phyloP scores from a whole-genome alignment of 2,888 invertebrate species.

The Cremastinae sp. region DNA sequence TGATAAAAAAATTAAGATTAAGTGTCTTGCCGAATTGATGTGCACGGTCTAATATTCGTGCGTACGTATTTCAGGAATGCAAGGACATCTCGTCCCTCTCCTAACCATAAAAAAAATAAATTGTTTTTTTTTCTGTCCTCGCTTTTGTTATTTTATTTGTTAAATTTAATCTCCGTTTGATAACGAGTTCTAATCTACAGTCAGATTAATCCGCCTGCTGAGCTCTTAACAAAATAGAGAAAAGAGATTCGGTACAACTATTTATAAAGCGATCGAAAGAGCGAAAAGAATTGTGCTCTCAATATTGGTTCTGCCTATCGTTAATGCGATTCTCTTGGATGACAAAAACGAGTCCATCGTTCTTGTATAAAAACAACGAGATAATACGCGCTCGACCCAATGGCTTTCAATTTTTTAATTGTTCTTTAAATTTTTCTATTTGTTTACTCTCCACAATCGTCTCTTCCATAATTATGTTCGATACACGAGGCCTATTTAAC shows the following conservation, averaged over 20 bases:
- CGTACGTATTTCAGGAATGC: constrained; percentile 37
- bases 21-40: constrained; percentile 41
- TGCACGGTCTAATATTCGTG: constrained; percentile 5
- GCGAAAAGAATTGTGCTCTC: not conserved
- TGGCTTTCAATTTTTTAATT: no score
- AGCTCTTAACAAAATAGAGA: not conserved
- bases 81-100: constrained; percentile 16
- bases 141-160: not conserved
- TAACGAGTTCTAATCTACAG: constrained; percentile 1
- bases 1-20: constrained; percentile 54
- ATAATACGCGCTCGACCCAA: no score
- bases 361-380: no score
- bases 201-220: not conserved
- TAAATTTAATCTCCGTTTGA: constrained; percentile 1
- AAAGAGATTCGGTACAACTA: not conserved
- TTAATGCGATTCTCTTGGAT: no score
- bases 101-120: constrained; percentile 21
- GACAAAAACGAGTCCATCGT: no score
- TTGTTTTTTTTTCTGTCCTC: constrained; percentile 19
- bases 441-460: no score
- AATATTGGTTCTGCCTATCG: constrained; percentile 24
- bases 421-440: no score
- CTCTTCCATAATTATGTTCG: no score
- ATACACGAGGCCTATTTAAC: not conserved
- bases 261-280: no score